These are phyloP conservation scores for Synchiropus splendidus DNA, from an alignment of 2,113 vertebrate species.

Conservation along the genomic window DNA sequence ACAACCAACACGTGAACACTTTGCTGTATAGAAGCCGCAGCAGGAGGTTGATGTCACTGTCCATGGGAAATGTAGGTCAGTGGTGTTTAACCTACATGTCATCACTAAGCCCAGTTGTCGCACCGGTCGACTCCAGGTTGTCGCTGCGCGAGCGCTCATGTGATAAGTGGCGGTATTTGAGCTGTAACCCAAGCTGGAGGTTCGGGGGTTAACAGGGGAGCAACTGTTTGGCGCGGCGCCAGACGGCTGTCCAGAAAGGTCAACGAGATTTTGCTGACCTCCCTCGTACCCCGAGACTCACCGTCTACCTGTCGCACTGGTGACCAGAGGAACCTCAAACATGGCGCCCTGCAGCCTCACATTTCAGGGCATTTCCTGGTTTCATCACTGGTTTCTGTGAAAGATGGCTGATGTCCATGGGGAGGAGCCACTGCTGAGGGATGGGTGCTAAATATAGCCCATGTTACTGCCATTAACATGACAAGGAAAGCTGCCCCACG, in stretches of 20 bases:
- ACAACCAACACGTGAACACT: too few relatives aligned
- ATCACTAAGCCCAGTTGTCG: slow-evolving; percentile 15
- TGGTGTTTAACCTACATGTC: slow-evolving; percentile 27
- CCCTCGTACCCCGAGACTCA: slow-evolving; percentile 13
- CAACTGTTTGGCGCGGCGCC: slow-evolving; percentile 57
- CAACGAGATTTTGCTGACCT: slow-evolving; percentile 38
- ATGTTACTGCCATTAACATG: slow-evolving; percentile 36
- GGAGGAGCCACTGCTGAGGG: slow-evolving; percentile 23
- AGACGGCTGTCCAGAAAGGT: slow-evolving; percentile 46
- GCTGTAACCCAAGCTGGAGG: slow-evolving; percentile 47
- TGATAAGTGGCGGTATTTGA: slow-evolving; percentile 38
- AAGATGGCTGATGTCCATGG: slow-evolving; percentile 42
- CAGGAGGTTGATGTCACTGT: too few relatives aligned
- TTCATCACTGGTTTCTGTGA: slow-evolving; percentile 42
- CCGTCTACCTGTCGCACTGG: slow-evolving; percentile 2
- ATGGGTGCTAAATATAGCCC: slow-evolving; percentile 53
- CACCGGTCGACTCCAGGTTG: slow-evolving; percentile 12
- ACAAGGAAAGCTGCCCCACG: slow-evolving; percentile 52
- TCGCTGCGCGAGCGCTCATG: slow-evolving; percentile 21
- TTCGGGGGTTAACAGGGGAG: slow-evolving; percentile 49
- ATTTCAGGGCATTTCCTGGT: slow-evolving; percentile 49
- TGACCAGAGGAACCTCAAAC: too few relatives aligned
- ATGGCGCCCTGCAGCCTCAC: slow-evolving; percentile 5
- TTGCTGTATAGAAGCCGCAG: too few relatives aligned
- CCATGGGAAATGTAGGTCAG: slow-evolving; percentile 22